Evolutionary conservation across 2,797 vertebrate genomes (phyloP), one percentile per base, ranked within the genome.

Genomic region (Silurus lanzhouensis): DNA sequence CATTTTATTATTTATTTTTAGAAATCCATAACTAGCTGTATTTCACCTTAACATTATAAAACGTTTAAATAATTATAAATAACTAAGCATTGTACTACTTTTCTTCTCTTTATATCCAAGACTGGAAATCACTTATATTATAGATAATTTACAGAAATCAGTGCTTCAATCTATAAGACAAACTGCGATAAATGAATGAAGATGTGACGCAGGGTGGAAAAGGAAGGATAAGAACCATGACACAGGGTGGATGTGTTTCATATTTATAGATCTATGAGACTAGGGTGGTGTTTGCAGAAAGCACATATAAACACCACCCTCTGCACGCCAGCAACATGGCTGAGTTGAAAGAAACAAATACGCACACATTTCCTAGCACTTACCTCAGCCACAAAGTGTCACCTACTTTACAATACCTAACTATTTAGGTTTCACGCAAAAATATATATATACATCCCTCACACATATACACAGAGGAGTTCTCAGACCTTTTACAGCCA

Each of bases 361-460:
- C n/a, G 22, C 68, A 81, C 58, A 84, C 38, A 71, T 58, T 71
- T 80, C 17, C 78, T 31, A 67, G 57, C 38, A 72, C 55, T 84
- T 71, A 80, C 67, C 58, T 71, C 74, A 86, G 72, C 46, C 82
- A 31, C 85, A 83, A 67, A 63, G 9, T 72, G 67, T 83, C 58
- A 55, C 58, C 61, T 83, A 70, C 31, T 83, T 31, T 83, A 20
- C 19, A 86, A 83, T 72, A 66, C 20, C 58, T 44, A 44, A 75
- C 31, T 63, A 74, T 81, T 83, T 74, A n/a, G 25, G 75, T 38
- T 80, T 55, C 44, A 20, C 46, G 63, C 63, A 57, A 82, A 82
- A 85, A 31, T 38, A 38, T 38, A 38, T 38, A 38, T 71, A 85
- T 66, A 75, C 84, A 78, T 9, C 46, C 22, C 57, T 38, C 38